These are phyloP conservation scores for Liopterus haemorrhoidalis DNA, from an alignment of 2,888 invertebrate species.

Conservation along the genomic window DNA sequence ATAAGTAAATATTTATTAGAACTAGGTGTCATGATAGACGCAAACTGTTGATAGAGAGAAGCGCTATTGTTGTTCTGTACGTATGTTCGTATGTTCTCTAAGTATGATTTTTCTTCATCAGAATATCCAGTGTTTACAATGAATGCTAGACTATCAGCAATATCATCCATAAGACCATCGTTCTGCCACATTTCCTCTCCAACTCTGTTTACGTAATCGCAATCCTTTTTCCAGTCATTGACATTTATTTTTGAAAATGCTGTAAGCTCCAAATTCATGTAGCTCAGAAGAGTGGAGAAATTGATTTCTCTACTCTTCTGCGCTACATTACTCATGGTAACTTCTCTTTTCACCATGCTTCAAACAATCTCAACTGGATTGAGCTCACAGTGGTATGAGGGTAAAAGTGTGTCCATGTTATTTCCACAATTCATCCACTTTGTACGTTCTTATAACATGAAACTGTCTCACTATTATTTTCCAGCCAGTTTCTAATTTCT, in stretches of 20 bases:
- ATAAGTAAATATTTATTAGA: no score
- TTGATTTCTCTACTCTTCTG: not conserved
- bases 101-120: not conserved
- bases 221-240: not conserved
- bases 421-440: not conserved
- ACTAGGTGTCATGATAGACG: no score
- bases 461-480: not conserved
- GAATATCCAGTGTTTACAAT: not conserved
- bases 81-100: no score
- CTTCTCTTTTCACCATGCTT: not conserved
- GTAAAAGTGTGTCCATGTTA: not conserved
- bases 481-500: not conserved
- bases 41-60: no score
- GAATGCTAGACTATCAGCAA: not conserved
- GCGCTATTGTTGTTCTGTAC: no score
- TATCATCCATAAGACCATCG: not conserved
- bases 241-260: not conserved
- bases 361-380: not conserved
- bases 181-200: not conserved
- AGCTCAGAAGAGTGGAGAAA: no score
- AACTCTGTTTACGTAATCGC: not conserved
- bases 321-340: not conserved
- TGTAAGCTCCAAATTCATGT: not conserved
- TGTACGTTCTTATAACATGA: not conserved
- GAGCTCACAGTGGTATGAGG: not conserved